A percentile compares a stretch with the other conserved stretches of the same genome.
These are phyloP conservation scores for Meda fulgida DNA, from an alignment of 2,797 vertebrate species.

Conservation along the genomic window DNA sequence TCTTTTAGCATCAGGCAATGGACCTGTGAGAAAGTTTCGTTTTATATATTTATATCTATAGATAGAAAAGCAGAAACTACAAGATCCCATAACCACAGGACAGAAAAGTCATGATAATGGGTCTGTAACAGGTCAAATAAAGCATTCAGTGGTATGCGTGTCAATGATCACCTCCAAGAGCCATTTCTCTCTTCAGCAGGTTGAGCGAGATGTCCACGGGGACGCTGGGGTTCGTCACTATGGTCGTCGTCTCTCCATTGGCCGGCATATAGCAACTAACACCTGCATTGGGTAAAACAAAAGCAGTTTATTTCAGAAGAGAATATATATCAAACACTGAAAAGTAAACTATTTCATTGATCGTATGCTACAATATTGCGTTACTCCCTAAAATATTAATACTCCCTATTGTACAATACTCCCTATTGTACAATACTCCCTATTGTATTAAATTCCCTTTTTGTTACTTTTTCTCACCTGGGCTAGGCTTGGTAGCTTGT, in stretches of 20 bases:
- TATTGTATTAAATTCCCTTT: background rate
- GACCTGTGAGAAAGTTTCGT: conserved; percentile 72
- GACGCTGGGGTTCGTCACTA: conserved; percentile 92
- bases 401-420: no score
- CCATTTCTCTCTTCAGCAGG: conserved; percentile 91
- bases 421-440: no score
- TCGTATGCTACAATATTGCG: background rate
- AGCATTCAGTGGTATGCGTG: background rate
- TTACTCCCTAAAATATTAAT: background rate
- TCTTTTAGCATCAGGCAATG: conserved; percentile 87
- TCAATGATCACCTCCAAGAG: conserved; percentile 80
- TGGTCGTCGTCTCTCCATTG: conserved; percentile 88
- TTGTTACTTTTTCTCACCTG: background rate
- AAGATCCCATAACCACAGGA: background rate
- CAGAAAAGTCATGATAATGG: background rate
- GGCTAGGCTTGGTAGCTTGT: background rate
- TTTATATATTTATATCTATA: background rate
- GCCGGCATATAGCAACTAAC: conserved; percentile 95
- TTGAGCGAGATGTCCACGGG: conserved; percentile 94
- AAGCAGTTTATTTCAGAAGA: background rate
- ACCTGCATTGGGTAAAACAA: conserved; percentile 70
- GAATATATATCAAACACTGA: background rate
- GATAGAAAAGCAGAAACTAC: background rate
- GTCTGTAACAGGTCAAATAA: background rate
- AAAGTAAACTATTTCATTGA: background rate